Base-by-base conservation (phyloP, 2,797 vertebrate genomes). In the Fringilla coelebs region DNA sequence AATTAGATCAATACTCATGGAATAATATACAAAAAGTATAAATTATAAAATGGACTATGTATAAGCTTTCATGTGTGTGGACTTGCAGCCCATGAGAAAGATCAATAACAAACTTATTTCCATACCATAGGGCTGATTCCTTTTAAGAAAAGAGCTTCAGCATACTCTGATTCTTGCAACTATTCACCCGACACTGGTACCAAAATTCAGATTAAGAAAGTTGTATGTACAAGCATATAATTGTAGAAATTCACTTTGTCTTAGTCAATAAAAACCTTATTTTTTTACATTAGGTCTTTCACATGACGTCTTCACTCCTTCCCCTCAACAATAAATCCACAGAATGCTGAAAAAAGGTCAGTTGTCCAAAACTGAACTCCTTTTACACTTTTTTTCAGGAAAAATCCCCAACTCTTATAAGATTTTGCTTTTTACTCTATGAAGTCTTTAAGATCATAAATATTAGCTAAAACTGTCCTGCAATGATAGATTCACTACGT, bases 1-100 rank as follows among this genome's bases (percentile, higher is more conserved):
- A 89, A 87, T 74, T 22, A 17, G 13, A 77, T 87, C 74, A 93
- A 80, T 83, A 89, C 96, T 76, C 22, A 91, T 61, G 13, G 9
- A 13, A 73, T 71, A 92, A 85, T 45, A 63, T 15, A 66, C 4
- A 34, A 76, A 92, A 94, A n/a, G 3, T 34, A 74, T 60, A 63
- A 79, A 85, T 70, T 88, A 72, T 80, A 67, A 72, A 63, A 65
- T 49, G 21, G 43, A 38, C 55, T 89, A 43, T 67, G 46, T 11
- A 80, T 83, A 58, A 89, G 25, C 19, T 90, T 84, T 55, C n/a
- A 62, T 48, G 13, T 55, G n/a, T 76, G 25, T 1, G 2, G 74
- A 38, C 63, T 89, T 89, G 25, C 31, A 88, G 41, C 7, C 22
- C 38, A 17, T 17, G 4, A 13, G 21, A 83, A 95, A 89, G 52